These are phyloP conservation scores for Hyppa rectilinea DNA, from an alignment of 2,888 invertebrate species.

Conservation along the genomic window DNA sequence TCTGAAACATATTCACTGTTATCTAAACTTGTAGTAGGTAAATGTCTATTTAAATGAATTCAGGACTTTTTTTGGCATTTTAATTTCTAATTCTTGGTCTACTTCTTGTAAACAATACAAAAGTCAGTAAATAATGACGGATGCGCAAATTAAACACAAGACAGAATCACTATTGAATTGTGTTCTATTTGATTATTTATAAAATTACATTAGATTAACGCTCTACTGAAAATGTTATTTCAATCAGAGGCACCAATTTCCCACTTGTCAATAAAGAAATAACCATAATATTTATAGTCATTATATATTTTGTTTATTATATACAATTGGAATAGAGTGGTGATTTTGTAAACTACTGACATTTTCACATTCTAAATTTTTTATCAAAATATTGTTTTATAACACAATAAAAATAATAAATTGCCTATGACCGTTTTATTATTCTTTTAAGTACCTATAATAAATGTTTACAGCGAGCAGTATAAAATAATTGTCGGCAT, in stretches of 20 bases:
- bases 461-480: constrained; percentile 23
- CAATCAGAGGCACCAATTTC: not conserved
- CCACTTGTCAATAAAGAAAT: not conserved
- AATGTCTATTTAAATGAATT: not conserved
- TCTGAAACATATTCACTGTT: not conserved
- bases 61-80: not conserved
- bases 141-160: not conserved
- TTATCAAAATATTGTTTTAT: constrained; percentile 7
- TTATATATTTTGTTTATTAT: not conserved
- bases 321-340: not conserved
- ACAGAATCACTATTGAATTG: not conserved
- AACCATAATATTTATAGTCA: not conserved
- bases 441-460: not conserved
- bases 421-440: constrained; percentile 17
- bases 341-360: constrained; percentile 1
- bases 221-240: not conserved
- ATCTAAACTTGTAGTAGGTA: not conserved
- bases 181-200: not conserved
- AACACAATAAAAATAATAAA: constrained; percentile 14
- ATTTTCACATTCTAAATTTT: not conserved
- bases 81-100: not conserved
- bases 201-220: not conserved
- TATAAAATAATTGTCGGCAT: constrained; percentile 28
- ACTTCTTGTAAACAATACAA: not conserved
- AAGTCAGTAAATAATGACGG: not conserved